Conservation (phyloP, 2,888 invertebrate species). For the Protonemura montana region DNA sequence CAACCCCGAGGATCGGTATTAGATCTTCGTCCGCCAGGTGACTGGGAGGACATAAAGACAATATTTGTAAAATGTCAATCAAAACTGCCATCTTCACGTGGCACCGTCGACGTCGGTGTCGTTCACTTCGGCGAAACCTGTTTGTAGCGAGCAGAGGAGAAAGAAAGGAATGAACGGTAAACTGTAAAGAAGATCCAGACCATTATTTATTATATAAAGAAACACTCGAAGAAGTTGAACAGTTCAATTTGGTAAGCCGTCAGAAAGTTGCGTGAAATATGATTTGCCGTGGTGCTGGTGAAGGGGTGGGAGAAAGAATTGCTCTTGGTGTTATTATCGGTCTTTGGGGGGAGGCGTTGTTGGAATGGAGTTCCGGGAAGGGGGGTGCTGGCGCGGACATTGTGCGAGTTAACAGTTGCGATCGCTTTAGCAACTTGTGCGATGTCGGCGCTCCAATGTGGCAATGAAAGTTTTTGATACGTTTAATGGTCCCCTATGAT, state of each 20-base stretch:
- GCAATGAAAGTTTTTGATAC: constrained; percentile 2
- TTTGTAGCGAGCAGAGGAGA: no score
- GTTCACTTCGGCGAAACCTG: not conserved
- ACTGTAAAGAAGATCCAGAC: not conserved
- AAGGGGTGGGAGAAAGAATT: not conserved
- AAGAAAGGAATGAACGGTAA: not conserved
- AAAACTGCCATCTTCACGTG: not conserved
- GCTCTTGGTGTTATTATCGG: not conserved
- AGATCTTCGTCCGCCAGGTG: not conserved
- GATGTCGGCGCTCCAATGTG: not conserved
- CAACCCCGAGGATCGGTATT: no score
- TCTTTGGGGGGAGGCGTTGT: not conserved
- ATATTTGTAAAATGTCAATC: not conserved
- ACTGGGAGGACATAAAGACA: not conserved
- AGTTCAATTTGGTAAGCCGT: not conserved
- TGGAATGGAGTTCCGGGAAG: not conserved
- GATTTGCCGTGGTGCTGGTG: not conserved
- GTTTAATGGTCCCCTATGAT: not conserved
- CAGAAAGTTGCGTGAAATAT: not conserved
- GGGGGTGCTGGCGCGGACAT: not conserved
- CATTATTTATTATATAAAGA: not conserved
- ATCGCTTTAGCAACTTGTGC: not conserved
- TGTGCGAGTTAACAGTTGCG: not conserved
- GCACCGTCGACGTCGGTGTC: not conserved
- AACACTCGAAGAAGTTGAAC: not conserved